These are phyloP conservation scores for Apamea sordens DNA, from an alignment of 2,888 invertebrate species.

Conservation along the genomic window DNA sequence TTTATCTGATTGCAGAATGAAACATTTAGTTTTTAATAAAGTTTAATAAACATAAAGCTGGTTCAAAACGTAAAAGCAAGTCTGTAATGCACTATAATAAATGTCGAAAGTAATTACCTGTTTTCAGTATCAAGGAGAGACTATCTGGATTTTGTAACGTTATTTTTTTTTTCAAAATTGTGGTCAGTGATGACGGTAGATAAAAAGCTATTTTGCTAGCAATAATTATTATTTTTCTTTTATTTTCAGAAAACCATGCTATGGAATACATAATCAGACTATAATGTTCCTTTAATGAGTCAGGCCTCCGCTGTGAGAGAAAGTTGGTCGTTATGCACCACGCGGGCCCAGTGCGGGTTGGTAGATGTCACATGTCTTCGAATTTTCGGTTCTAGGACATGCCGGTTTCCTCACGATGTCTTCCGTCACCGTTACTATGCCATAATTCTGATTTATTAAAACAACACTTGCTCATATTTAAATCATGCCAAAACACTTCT, in stretches of 20 bases:
- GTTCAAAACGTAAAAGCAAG: background rate
- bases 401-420: background rate
- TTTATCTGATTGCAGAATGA: background rate
- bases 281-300: background rate
- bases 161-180: background rate
- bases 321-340: background rate
- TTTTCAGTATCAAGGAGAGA: background rate
- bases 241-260: background rate
- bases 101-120: background rate
- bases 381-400: background rate
- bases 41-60: background rate
- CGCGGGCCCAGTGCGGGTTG: background rate
- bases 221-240: background rate
- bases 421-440: background rate
- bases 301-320: background rate
- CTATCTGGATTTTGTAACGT: background rate
- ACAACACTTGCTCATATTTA: background rate
- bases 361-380: background rate
- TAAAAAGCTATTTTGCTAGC: background rate
- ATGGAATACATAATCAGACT: background rate
- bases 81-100: background rate
- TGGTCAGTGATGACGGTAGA: background rate
- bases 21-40: constrained; percentile 4
- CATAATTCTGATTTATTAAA: background rate
- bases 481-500: constrained; percentile 35